These are phyloP conservation scores for Myotis daubentonii DNA, from an alignment of 2,797 vertebrate species.

Conservation along the genomic window DNA sequence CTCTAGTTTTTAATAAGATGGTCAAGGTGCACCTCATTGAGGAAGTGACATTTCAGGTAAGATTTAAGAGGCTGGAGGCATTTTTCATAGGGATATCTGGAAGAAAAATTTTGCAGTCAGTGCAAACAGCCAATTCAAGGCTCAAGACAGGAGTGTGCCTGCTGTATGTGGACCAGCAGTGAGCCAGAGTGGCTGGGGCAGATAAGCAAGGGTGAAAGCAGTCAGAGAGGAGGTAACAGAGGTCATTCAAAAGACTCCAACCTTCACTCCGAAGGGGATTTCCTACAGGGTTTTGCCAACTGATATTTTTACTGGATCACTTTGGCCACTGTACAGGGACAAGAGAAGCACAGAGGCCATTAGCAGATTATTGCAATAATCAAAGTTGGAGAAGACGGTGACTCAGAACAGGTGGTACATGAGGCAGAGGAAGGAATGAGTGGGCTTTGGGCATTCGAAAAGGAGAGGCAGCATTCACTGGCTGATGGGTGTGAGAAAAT, in stretches of 20 bases:
- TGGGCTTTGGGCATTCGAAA: background rate
- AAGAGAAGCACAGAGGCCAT: background rate
- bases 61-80: background rate
- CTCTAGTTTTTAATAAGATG: background rate
- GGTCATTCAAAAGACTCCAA: background rate
- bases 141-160: background rate
- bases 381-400: background rate
- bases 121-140: background rate
- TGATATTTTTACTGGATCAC: background rate
- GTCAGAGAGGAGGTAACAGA: background rate
- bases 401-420: background rate
- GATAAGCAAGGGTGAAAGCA: background rate
- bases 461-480: background rate
- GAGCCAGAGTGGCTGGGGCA: background rate
- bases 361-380: background rate
- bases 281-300: background rate
- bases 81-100: background rate
- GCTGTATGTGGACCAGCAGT: background rate
- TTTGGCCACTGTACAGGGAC: background rate
- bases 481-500: background rate
- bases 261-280: background rate
- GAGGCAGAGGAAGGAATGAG: background rate
- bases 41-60: background rate
- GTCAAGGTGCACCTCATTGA: background rate
- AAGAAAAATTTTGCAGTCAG: background rate